Conservation (phyloP, 2,113 vertebrate genomes). For the Porphyrio hochstetteri region DNA sequence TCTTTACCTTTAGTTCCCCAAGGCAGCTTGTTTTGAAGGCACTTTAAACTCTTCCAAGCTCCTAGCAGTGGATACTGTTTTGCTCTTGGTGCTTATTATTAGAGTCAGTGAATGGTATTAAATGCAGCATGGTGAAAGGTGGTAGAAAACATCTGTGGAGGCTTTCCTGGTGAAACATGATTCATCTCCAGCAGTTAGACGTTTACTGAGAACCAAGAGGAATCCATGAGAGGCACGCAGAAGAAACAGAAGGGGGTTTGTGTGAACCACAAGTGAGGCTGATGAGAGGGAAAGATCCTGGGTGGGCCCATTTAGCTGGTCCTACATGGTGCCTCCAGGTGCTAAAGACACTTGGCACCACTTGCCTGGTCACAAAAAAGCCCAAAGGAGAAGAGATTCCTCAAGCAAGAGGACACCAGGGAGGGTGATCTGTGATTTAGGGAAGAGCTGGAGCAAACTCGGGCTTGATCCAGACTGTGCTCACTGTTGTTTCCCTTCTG, state of each 20-base stretch:
- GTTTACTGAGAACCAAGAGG: background rate
- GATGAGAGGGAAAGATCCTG: background rate
- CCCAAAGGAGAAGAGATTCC: background rate
- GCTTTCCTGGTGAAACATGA: background rate
- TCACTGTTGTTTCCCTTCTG: background rate
- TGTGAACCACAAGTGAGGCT: background rate
- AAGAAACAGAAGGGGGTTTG: background rate
- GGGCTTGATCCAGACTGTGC: background rate
- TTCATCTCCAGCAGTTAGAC: background rate
- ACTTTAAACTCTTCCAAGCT: background rate
- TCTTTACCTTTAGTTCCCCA: background rate
- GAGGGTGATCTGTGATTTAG: background rate
- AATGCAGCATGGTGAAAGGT: background rate
- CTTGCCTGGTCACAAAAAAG: background rate
- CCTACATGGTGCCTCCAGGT: accelerated
- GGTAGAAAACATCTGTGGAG: background rate
- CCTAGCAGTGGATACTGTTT: background rate
- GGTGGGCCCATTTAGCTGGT: background rate
- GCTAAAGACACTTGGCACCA: background rate
- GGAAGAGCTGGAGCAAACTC: background rate
- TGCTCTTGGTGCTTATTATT: background rate
- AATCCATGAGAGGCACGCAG: background rate
- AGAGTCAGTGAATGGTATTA: background rate
- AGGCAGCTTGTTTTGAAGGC: background rate
- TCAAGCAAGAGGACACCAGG: background rate